Conservation (phyloP, 2,113 vertebrate species). For the Tringa solitaria region DNA sequence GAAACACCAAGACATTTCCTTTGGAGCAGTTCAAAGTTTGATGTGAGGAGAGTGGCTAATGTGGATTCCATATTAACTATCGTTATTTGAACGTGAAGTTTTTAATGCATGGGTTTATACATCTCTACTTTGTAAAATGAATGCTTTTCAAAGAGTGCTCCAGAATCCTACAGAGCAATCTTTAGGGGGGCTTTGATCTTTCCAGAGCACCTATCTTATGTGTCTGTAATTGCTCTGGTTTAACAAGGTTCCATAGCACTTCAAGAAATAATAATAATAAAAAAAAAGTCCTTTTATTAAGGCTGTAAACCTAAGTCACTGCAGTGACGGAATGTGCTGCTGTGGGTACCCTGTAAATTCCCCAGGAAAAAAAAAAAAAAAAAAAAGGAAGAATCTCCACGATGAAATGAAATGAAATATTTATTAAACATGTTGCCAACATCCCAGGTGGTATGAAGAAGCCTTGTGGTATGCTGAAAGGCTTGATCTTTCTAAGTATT, state of each 20-base stretch:
- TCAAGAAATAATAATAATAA: constrained; percentile 38
- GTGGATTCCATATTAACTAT: constrained; percentile 42
- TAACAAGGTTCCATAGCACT: constrained; percentile 70
- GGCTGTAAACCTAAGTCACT: constrained; percentile 71
- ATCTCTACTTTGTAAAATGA: constrained; percentile 68
- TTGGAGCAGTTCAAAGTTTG: constrained; percentile 14
- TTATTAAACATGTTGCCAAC: constrained; percentile 74
- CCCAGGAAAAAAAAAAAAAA: not conserved
- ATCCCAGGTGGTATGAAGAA: constrained; percentile 75
- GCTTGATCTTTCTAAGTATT: constrained; percentile 81
- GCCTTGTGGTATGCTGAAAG: constrained; percentile 74
- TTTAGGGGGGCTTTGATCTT: constrained; percentile 75
- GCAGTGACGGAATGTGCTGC: constrained; percentile 56
- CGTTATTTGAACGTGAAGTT: constrained; percentile 33
- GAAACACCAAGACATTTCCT: not conserved
- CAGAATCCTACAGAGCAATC: constrained; percentile 67
- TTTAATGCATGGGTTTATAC: constrained; percentile 50
- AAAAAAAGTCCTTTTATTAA: constrained; percentile 69
- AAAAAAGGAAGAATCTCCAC: not conserved
- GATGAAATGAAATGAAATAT: constrained; percentile 76
- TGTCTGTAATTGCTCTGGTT: constrained; percentile 75
- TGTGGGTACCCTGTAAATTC: constrained; percentile 31
- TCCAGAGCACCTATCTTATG: constrained; percentile 72
- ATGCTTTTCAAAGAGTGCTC: constrained; percentile 66
- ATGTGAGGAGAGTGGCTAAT: constrained; percentile 24